A percentile compares a stretch with the other conserved stretches of the same genome.
Evolutionary conservation across 2,888 invertebrate species (phyloP).

Genomic region (Drosophila fungiperda): DNA sequence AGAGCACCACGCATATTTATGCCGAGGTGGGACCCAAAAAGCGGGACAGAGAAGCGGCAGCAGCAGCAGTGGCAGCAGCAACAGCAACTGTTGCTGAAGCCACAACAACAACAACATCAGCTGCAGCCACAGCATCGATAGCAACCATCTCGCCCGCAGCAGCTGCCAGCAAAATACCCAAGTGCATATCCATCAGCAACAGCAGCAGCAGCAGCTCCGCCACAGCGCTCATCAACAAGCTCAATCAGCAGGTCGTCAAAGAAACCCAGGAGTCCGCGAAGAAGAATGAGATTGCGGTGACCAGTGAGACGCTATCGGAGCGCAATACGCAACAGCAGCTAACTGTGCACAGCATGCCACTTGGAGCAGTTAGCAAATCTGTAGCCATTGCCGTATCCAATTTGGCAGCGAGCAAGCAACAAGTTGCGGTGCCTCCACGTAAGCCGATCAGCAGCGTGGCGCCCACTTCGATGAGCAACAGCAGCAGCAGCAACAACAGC

Average conservation of each 20-base stretch:
- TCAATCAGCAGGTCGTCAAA: conserved; percentile 66
- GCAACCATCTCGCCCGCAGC: conserved; percentile 39
- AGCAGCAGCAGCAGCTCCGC: conserved; percentile 61
- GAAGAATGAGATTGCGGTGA: conserved; percentile 78
- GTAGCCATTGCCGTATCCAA: conserved; percentile 82
- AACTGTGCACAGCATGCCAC: conserved; percentile 87
- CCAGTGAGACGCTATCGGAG: conserved; percentile 79
- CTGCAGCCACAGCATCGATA: conserved; percentile 34
- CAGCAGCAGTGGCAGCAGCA: conserved; percentile 35
- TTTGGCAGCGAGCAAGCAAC: conserved; percentile 49
- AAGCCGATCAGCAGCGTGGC: conserved; percentile 95
- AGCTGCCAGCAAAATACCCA: conserved; percentile 76
- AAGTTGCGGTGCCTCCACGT: conserved; percentile 86
- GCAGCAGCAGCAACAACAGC: not conserved
- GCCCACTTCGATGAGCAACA: conserved; percentile 88
- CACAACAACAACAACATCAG: conserved; percentile 21
- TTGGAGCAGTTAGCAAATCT: conserved; percentile 85
- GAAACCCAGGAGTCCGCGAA: conserved; percentile 53
- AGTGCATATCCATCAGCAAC: conserved; percentile 65
- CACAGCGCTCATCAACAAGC: conserved; percentile 72
- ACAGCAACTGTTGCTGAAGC: conserved; percentile 18
- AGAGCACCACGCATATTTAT: conserved; percentile 93
- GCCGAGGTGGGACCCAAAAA: conserved; percentile 83
- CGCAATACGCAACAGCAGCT: conserved; percentile 85
- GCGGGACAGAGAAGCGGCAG: conserved; percentile 68